Evolutionary conservation across 30 jellyfish, hydroid and myxozoan species (phyloP), one percentile per base, ranked within the genome.

Genomic region (Phacellophora camtschatica): DNA sequence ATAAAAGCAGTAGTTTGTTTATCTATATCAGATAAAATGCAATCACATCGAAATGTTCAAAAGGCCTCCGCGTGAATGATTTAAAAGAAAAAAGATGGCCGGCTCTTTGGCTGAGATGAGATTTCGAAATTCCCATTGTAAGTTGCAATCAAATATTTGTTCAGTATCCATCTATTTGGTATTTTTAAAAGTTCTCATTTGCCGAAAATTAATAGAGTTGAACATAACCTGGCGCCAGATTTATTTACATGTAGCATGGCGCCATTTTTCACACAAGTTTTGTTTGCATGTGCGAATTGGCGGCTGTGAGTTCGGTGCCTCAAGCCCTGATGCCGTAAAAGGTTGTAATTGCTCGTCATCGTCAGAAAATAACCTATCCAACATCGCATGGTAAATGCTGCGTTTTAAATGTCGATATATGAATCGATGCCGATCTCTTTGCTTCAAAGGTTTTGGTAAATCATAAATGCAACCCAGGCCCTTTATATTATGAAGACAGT

Each of bases 141-240:
- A 61, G 70, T 32, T 56, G 24, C 35, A 27, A 63, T 51, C 77
- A 80, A 80, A 80, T 80, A 71, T 80, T 80, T 80, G 68, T 74
- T 7, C 30, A 41, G 57, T 31, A 48, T 22, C 77, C 65, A 66
- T 49, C 77, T 64, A 35, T 80, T 80, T 65, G 82, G 91, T 66
- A 67, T 80, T 28, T 63, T 77, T 29, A 77, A 33, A 66, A 64
- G 55, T 65, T 71, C 70, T 29, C 62, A 54, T 24, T 8, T 29
- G 68, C 77, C 56, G 77, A 62, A 35, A 64, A 63, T 41, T 66
- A 48, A 66, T 78, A 64, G 77, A 59, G 41, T 24, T 28, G 80
- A 41, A 62, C 84, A 46, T 20, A 29, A 11, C 35, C 12, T 80
- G 91, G 91, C 91, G 91, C 91, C 91, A 53, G 75, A 66, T 33